A percentile compares a stretch with the other conserved stretches of the same genome.
phyloP scores from a whole-genome alignment of 2,888 invertebrate species.

The Perdita meconis region DNA sequence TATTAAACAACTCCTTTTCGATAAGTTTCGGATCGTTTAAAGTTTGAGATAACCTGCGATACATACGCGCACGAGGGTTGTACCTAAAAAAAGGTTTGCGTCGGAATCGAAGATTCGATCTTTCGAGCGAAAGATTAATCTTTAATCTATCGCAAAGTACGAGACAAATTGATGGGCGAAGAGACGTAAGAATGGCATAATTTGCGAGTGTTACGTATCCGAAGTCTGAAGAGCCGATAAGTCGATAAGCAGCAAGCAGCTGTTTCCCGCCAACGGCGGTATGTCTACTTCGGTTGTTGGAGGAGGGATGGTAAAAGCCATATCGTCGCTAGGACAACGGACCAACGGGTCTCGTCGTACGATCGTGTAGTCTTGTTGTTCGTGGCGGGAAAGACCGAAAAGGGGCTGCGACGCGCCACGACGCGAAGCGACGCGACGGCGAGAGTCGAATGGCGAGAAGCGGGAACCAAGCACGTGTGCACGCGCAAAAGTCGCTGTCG shows the following conservation, averaged over 20 bases:
- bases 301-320: conserved; percentile 35
- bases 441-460: conserved; percentile 39
- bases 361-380: conserved; percentile 17
- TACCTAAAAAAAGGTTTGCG: no score
- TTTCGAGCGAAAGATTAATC: no score
- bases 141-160: neutral
- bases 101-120: no score
- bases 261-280: conserved; percentile 76
- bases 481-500: conserved; percentile 18
- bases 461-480: conserved; percentile 34
- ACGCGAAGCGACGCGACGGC: conserved; percentile 2
- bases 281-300: conserved; percentile 11
- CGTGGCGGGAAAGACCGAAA: conserved; percentile 46
- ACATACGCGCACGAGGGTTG: no score
- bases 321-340: conserved; percentile 38
- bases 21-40: no score
- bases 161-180: neutral
- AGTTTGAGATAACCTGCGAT: no score
- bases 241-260: conserved; percentile 53
- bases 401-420: no score
- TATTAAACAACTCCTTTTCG: no score
- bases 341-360: conserved; percentile 37
- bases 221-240: neutral
- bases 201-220: neutral
- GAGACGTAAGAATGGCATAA: neutral